Conservation (phyloP, 1,140 invertebrate species). For the Bombus huntii region DNA sequence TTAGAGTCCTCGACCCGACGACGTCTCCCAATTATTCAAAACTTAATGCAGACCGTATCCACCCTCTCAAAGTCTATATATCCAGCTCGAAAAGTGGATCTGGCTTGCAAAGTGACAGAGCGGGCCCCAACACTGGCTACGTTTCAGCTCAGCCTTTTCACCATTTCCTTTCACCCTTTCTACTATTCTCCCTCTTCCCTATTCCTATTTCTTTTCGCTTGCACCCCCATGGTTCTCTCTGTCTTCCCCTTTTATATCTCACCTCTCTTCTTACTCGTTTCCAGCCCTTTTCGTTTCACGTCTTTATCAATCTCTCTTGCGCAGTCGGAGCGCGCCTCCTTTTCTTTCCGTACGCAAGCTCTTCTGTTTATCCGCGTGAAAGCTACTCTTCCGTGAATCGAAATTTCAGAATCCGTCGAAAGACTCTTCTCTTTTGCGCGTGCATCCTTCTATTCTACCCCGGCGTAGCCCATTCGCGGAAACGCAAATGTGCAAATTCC, state of each 20-base stretch:
- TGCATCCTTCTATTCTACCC: too few species aligned
- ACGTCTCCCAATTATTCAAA: slow-evolving; percentile 55
- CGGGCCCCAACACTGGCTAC: slow-evolving; percentile 19
- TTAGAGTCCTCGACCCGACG: slow-evolving; percentile 43
- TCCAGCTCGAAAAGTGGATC: slow-evolving; percentile 44
- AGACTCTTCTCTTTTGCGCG: background rate
- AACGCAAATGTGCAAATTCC: background rate
- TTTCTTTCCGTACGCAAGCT: slow-evolving; percentile 31
- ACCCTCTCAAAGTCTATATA: slow-evolving; percentile 43
- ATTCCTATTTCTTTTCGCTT: slow-evolving; percentile 16
- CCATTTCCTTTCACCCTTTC: slow-evolving; percentile 38
- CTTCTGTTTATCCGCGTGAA: slow-evolving; percentile 51
- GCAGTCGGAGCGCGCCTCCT: background rate
- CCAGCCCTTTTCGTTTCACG: slow-evolving; percentile 14
- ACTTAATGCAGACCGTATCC: slow-evolving; percentile 50
- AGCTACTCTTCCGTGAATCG: slow-evolving; percentile 42
- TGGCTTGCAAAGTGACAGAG: slow-evolving; percentile 57
- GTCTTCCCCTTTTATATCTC: background rate
- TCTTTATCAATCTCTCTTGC: slow-evolving; percentile 30
- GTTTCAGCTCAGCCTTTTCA: slow-evolving; percentile 49
- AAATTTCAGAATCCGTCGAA: background rate
- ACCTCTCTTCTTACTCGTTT: background rate
- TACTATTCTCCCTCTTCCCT: background rate
- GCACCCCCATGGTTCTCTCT: background rate
- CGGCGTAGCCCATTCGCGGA: background rate